Percentiles rank a stretch among this genome's conserved stretches.
Evolutionary conservation across 2,888 invertebrate species (phyloP).

Genomic region (Caenorhabditis auriculariae): DNA sequence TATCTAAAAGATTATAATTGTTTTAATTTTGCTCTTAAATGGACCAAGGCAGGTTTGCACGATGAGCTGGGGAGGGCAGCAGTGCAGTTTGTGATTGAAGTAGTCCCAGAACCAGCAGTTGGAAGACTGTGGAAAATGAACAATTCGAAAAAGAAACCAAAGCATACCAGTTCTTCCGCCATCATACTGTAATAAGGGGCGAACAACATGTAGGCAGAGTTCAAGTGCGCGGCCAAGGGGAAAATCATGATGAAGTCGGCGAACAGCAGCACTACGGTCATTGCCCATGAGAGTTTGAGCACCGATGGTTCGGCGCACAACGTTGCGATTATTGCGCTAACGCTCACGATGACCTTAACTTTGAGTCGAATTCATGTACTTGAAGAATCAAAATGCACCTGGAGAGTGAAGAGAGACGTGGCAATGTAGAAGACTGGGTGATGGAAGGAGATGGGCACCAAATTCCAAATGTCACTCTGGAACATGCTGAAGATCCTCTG

Average conservation of each 20-base stretch:
- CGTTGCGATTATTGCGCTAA: slow-evolving; percentile 4
- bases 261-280: slow-evolving; percentile 29
- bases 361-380: too few relatives aligned
- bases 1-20: too few relatives aligned
- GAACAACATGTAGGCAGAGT: slow-evolving; percentile 1
- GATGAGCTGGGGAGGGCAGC: slow-evolving; percentile 31
- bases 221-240: slow-evolving; percentile 6
- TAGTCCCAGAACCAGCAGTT: slow-evolving; percentile 20
- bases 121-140: too few relatives aligned
- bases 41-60: too few relatives aligned
- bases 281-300: slow-evolving; percentile 24
- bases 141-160: background rate
- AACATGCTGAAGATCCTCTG: too few relatives aligned
- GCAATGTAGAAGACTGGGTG: too few relatives aligned
- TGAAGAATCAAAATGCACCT: slow-evolving; percentile 1
- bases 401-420: background rate
- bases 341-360: slow-evolving; percentile 5
- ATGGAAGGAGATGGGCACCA: too few relatives aligned
- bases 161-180: background rate
- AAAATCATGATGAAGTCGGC: slow-evolving; percentile 13
- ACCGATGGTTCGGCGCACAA: background rate
- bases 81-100: slow-evolving; percentile 3
- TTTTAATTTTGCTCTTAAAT: too few relatives aligned
- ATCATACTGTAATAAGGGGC: background rate
- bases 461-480: too few relatives aligned